phyloP scores from a whole-genome alignment of 2,113 vertebrate genomes.

The Candoia aspera region DNA sequence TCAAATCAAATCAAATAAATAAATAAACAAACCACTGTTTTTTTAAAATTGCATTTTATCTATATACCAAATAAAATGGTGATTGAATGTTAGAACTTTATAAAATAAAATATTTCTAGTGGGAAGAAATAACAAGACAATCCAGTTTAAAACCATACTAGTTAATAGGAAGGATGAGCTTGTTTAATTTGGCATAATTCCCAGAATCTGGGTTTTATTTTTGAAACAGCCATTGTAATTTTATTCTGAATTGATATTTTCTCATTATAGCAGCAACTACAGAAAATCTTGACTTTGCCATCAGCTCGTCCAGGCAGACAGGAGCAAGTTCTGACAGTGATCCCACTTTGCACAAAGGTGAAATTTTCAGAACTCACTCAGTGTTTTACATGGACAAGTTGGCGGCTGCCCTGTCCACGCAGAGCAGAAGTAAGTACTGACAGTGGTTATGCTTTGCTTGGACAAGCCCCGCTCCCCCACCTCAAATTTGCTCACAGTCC shows the following conservation, averaged over 20 bases:
- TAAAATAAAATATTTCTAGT: background rate
- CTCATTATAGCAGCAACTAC: background rate
- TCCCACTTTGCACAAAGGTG: background rate
- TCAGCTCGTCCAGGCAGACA: background rate
- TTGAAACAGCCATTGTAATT: background rate
- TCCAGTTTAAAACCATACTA: background rate
- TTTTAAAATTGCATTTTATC: background rate
- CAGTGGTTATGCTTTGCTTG: background rate
- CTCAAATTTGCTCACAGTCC: background rate
- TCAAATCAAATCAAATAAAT: background rate
- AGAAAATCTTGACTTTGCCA: background rate
- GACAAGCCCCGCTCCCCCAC: background rate
- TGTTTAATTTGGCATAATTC: background rate
- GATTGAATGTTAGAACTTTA: background rate
- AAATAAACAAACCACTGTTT: no score
- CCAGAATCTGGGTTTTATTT: background rate
- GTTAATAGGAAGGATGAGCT: background rate
- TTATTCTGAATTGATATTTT: background rate
- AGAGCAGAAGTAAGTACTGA: background rate
- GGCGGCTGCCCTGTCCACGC: background rate
- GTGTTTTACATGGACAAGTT: background rate
- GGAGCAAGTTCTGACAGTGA: background rate
- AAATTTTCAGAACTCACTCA: background rate
- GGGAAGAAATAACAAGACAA: background rate
- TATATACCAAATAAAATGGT: background rate